These are phyloP conservation scores for Neodiprion fabricii DNA, from an alignment of 1,140 invertebrate genomes.

Conservation along the genomic window DNA sequence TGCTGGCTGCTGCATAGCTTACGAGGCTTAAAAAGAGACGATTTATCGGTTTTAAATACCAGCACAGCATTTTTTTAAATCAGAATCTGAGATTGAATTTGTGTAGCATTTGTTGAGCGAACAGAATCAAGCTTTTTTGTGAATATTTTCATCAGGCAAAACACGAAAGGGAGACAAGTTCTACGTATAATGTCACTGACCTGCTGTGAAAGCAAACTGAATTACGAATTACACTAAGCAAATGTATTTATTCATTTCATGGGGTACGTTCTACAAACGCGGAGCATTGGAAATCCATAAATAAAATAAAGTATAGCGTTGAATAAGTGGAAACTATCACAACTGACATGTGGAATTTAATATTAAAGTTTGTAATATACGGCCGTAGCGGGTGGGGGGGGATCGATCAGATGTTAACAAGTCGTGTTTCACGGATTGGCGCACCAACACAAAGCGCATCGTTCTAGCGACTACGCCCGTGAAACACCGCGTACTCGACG, in stretches of 20 bases:
- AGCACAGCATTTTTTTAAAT: too few relatives aligned
- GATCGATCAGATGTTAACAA: slow-evolving; percentile 56
- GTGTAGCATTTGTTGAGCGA: too few relatives aligned
- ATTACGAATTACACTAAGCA: slow-evolving; percentile 20
- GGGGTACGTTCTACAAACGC: slow-evolving; percentile 7
- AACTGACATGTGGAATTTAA: slow-evolving; percentile 47
- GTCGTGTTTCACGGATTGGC: slow-evolving; percentile 52
- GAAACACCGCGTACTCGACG: slow-evolving; percentile 17
- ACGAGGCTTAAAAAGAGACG: too few relatives aligned
- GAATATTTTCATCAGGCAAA: too few relatives aligned
- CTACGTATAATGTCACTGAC: too few relatives aligned
- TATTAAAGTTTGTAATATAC: slow-evolving; percentile 50
- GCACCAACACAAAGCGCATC: slow-evolving; percentile 34
- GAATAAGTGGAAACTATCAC: slow-evolving; percentile 36
- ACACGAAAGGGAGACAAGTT: too few relatives aligned
- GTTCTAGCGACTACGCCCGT: background rate
- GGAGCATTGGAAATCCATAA: background rate
- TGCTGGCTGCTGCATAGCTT: too few relatives aligned
- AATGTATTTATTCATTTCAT: slow-evolving; percentile 20
- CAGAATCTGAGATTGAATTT: too few relatives aligned
- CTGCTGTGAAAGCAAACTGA: background rate
- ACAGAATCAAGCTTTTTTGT: too few relatives aligned
- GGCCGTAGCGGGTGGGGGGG: slow-evolving; percentile 28
- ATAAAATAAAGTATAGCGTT: slow-evolving; percentile 2
- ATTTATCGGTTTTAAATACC: too few relatives aligned